Evolutionary conservation across 2,113 vertebrate genomes (phyloP).

Genomic region (Pseudopipra pipra): DNA sequence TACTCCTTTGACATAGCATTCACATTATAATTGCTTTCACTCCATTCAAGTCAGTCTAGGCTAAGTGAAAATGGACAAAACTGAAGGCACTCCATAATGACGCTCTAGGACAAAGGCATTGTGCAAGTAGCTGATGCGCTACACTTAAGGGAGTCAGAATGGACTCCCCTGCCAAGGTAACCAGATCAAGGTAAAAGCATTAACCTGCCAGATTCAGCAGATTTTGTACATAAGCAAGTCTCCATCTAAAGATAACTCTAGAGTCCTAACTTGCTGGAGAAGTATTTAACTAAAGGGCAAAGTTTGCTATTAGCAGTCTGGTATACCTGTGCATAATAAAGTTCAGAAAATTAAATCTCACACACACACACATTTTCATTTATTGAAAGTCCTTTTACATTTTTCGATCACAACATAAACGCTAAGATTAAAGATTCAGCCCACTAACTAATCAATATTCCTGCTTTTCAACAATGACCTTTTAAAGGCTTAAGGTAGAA

Average conservation of each 20-base stretch:
- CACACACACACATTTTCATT: not conserved
- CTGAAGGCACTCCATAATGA: not conserved
- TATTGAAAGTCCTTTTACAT: not conserved
- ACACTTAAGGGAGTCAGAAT: not conserved
- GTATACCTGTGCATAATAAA: not conserved
- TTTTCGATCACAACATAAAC: not conserved
- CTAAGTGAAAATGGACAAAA: not conserved
- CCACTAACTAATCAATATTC: not conserved
- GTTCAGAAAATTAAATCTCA: not conserved
- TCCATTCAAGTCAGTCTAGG: not conserved
- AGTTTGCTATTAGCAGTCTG: not conserved
- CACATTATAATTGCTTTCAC: not conserved
- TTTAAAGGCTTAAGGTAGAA: constrained; percentile 6
- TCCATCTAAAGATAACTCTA: not conserved
- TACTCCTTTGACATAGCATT: not conserved
- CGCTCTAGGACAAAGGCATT: not conserved
- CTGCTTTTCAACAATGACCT: not conserved
- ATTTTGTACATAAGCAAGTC: not conserved
- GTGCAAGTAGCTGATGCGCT: not conserved
- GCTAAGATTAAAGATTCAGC: not conserved
- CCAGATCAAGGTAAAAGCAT: not conserved
- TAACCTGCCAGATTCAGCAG: not conserved
- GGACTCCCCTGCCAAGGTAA: not conserved
- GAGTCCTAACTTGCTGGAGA: not conserved
- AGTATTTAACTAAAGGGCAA: not conserved